Evolutionary conservation across 2,113 vertebrate genomes (phyloP).

Genomic region (Pungitius pungitius): DNA sequence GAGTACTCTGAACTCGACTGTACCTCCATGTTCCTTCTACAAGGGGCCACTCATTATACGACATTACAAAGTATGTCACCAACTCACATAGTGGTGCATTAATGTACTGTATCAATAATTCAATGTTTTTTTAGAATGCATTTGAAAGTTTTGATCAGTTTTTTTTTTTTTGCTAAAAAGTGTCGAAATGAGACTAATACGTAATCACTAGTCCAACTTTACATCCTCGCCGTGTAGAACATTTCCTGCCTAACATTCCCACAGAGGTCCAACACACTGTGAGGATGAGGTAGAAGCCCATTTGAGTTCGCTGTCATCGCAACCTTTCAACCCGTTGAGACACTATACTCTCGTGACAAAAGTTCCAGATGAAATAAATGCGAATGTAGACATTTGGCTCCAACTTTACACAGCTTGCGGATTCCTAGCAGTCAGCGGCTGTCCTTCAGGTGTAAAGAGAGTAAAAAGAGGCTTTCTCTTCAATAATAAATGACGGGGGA

Average conservation of each 20-base stretch:
- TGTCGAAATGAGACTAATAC: background rate
- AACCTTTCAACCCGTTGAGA: constrained; percentile 6
- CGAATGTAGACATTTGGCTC: constrained; percentile 36
- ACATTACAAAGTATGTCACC: background rate
- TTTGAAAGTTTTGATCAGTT: background rate
- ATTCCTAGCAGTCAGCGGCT: constrained; percentile 37
- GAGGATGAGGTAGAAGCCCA: background rate
- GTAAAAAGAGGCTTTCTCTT: constrained; percentile 21
- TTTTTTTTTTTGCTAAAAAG: too few species aligned
- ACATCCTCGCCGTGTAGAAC: background rate
- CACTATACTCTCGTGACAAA: constrained; percentile 5
- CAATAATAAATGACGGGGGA: constrained; percentile 59
- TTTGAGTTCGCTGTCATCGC: background rate
- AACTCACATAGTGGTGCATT: background rate
- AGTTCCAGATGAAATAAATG: constrained; percentile 46
- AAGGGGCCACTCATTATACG: background rate
- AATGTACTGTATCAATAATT: background rate
- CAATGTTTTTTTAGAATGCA: background rate
- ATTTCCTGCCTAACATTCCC: too few species aligned
- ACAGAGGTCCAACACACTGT: background rate
- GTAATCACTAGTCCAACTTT: background rate
- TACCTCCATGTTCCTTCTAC: background rate
- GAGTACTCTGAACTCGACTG: background rate
- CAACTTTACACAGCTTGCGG: constrained; percentile 10
- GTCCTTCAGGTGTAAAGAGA: constrained; percentile 19